Evolutionary conservation across 2,113 vertebrate genomes (phyloP), one percentile per base, ranked within the genome.

Genomic region (Xyliphius kryptos): DNA sequence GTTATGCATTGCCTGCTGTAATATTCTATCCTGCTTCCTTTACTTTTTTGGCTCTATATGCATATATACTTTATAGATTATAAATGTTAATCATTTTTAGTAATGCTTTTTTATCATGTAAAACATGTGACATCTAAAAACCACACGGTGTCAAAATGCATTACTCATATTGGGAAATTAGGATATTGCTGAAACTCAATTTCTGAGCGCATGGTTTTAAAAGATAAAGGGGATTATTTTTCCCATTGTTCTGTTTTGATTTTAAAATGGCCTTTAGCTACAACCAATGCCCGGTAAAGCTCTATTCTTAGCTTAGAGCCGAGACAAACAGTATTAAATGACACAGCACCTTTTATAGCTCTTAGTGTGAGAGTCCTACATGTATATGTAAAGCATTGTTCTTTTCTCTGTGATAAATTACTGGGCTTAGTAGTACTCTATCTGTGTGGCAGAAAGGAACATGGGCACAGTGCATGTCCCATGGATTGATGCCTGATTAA

Each of bases 251-350:
- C 50, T 67, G 47, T 38, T 46, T 15, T 48, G 17, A 17, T 40
- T 64, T 60, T 43, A 40, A 16, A 46, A 43, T 66, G 56, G 48
- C 26, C 22, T 53, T 40, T 43, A 12, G 14, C 14, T 51, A 37
- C 53, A 22, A 21, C 54, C 53, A 57, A 71, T 41, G 56, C 22
- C 37, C 41, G 48, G 26, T 49, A 22, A 46, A 54, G 41, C 53
- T 47, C 49, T 56, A 60, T 74, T 74, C 43, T 62, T 57, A 66
- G 70, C 54, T 69, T 38, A 37, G 63, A 21, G 75, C 26, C 1
- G 26, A 51, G 63, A 75, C 65, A 38, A 66, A 54, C 48, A 17
- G 63, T 61, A 74, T 48, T 68, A 70, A 75, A 58, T 70, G 38
- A 63, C 67, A 61, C 59, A 71, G 63, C 67, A 55, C 36, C 53